Base-by-base conservation (phyloP, 2,797 vertebrate species). In the Spondyliosoma cantharus region DNA sequence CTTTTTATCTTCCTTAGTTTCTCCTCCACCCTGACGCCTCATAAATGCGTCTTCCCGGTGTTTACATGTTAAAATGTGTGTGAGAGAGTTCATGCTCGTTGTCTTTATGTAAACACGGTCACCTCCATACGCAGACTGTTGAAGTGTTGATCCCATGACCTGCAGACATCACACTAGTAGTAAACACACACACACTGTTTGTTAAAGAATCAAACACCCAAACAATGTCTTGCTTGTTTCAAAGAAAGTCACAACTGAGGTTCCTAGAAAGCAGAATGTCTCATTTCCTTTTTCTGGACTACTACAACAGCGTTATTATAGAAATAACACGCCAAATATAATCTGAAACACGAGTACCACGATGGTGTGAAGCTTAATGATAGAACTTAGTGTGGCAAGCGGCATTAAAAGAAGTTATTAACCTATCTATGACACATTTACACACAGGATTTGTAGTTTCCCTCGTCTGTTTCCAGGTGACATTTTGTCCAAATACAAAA, bases 21-120 rank as follows among this genome's bases (percentile, higher is more conserved):
- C 46, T 20, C 11, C 22, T 43, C 57, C 49, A 3, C 61, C 52
- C 70, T 45, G n/a, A 11, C 6, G 7, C 16, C 22, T 43, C 29
- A 24, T 1, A 13, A 27, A 64, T 50, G 19, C 24, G 53, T 29
- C 20, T 53, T 27, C 43, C 16, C 37, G 22, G 29, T 68, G 42
- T 60, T 24, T 58, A 5, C 24, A 7, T n/a, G 60, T 45, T 24
- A 8, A n/a, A 20, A 13, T 27, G 37, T 52, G 27, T 61, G 37
- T 32, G 20, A 32, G 3, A 22, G 61, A 29, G 22, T 20, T 52
- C 25, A 56, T n/a, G 63, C 48, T 48, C 5, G 3, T 1, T 29
- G 53, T 32, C 42, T 29, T 56, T 70, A n/a, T 63, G 49, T 73
- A 59, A 78, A 71, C 61, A 49, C 25, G 37, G 67, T 5, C 50